A percentile compares a stretch with the other conserved stretches of the same genome.
Evolutionary conservation across 2,797 vertebrate species (phyloP).

Genomic region (Falco rusticolus): DNA sequence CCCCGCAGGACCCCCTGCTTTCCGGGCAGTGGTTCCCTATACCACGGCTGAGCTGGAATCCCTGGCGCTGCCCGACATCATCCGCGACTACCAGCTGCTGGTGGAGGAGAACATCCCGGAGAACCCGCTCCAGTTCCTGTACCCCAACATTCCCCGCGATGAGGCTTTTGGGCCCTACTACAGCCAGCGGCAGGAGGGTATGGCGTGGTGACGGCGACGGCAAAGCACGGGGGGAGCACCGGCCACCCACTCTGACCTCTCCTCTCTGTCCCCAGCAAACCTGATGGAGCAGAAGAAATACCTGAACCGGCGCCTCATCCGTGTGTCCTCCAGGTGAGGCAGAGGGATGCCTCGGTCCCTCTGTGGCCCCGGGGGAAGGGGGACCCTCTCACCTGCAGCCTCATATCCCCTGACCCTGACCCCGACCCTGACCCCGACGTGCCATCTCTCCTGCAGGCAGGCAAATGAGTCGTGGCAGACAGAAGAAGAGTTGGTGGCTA

Average conservation of each 20-base stretch:
- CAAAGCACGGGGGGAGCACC: accelerated
- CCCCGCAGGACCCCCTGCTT: background rate
- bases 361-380: background rate
- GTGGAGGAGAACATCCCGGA: constrained; percentile 85
- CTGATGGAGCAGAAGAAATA: constrained; percentile 60
- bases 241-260: background rate
- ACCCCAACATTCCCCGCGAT: constrained; percentile 85
- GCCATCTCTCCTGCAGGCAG: background rate
- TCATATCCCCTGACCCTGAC: background rate
- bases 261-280: background rate
- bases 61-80: constrained; percentile 90
- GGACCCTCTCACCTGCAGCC: background rate
- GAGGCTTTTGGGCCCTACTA: constrained; percentile 89
- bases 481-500: background rate
- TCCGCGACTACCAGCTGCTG: constrained; percentile 87
- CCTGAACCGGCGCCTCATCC: constrained; percentile 75
- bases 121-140: constrained; percentile 88
- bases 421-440: background rate
- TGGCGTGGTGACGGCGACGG: accelerated
- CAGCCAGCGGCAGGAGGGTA: constrained; percentile 66
- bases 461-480: background rate
- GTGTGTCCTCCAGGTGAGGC: constrained; percentile 75
- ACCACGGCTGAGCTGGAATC: constrained; percentile 82
- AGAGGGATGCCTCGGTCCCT: background rate
- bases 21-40: constrained; percentile 89